Evolutionary conservation across 2,797 vertebrate genomes (phyloP), one percentile per base, ranked within the genome.

Genomic region (Manis javanica): DNA sequence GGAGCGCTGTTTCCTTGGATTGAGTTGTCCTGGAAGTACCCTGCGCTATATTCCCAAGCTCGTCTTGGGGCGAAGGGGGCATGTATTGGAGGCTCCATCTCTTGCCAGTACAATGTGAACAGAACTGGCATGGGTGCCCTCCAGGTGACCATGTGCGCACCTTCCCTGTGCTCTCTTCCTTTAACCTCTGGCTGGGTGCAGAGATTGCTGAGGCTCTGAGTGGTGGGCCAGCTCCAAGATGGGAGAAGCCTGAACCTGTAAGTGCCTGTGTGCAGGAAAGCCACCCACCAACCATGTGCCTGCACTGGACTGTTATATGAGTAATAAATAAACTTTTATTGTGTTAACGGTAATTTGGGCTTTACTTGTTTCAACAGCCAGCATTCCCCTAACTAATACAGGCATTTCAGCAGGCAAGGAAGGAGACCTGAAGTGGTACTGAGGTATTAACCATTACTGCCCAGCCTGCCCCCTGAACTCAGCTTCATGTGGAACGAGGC

Each of bases 401-500:
- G 16, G 24, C 0, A 1, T 53, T 51, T 31, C 72, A 23, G 14
- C n/a, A 15, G 57, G 12, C n/a, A 39, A 7, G n/a, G 59, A 34
- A 7, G 10, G 39, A 64, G 72, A 14, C 39, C 24, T 18, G 6
- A 11, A 49, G 10, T 19, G 8, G 2, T 21, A 23, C 5, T 13
- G 16, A 21, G n/a, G 14, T 11, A 14, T 21, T 13, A 14, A 71
- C 42, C 42, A 6, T 0, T 24, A 14, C 11, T 0, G 16, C 42
- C 3, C 2, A 2, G 37, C 31, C 46, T 8, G 42, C 42, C 42
- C 42, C 42, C 42, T 46, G 42, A 9, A 46, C n/a, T 2, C 5
- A 0, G 88, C 37, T n/a, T 51, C 64, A 0, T 0, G 1, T 0
- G 23, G 74, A 5, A 4, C 2, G 12, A 75, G 42, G 19, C 1